A percentile compares a stretch with the other conserved stretches of the same genome.
These are phyloP conservation scores for Rutpela maculata DNA, from an alignment of 2,888 invertebrate species.

Conservation along the genomic window DNA sequence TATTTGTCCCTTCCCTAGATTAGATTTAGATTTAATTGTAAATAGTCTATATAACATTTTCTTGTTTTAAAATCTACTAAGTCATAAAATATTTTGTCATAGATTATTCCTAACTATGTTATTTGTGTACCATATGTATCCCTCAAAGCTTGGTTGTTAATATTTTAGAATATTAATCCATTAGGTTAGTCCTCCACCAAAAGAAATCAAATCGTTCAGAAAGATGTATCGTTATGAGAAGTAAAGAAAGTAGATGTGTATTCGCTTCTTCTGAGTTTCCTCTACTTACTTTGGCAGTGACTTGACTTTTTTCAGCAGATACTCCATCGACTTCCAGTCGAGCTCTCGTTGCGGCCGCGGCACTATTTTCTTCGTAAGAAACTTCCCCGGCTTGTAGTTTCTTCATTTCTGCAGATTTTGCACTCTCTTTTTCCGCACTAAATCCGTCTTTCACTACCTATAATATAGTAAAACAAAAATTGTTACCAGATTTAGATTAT, in stretches of 20 bases:
- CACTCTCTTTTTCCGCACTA: conserved; percentile 86
- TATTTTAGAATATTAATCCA: neutral
- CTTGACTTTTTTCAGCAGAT: conserved; percentile 89
- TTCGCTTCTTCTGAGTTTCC: neutral
- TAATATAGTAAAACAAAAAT: conserved; percentile 47
- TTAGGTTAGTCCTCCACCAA: too few relatives aligned
- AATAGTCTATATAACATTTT: too few relatives aligned
- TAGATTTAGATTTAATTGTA: too few relatives aligned
- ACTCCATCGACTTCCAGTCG: conserved; percentile 89
- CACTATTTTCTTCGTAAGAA: conserved; percentile 87
- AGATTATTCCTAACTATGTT: too few relatives aligned
- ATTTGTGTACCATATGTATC: too few relatives aligned
- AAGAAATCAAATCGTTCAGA: too few relatives aligned
- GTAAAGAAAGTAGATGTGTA: neutral
- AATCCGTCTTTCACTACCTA: conserved; percentile 87
- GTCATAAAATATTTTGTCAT: too few relatives aligned
- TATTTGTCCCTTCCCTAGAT: too few relatives aligned
- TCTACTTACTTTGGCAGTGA: conserved; percentile 85
- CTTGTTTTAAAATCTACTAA: too few relatives aligned
- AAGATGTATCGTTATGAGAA: neutral
- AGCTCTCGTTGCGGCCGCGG: conserved; percentile 86
- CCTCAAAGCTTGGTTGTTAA: neutral
- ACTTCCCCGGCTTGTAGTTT: conserved; percentile 88
- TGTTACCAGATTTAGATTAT: neutral
- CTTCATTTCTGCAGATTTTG: conserved; percentile 83